phyloP scores from a whole-genome alignment of 1,140 invertebrate genomes.

The Bactericera cockerelli region DNA sequence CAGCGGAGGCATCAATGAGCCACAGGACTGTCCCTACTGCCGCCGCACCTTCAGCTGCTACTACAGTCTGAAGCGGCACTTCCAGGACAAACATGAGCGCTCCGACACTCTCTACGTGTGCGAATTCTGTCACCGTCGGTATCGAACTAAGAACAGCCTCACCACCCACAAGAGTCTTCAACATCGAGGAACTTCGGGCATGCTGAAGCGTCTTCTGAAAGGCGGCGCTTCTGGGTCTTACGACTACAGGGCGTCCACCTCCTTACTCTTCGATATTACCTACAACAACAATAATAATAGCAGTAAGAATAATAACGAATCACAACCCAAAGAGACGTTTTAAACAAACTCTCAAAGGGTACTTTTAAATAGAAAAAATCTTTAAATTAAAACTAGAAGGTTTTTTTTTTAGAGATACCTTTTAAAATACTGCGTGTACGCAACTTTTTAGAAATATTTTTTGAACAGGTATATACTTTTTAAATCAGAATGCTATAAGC shows the following conservation, averaged over 20 bases:
- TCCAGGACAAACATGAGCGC: constrained; percentile 79
- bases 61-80: constrained; percentile 76
- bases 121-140: constrained; percentile 72
- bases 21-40: constrained; percentile 78
- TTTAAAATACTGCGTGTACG: no score
- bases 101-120: constrained; percentile 73
- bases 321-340: constrained; percentile 2
- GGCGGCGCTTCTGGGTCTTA: neutral
- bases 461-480: no score
- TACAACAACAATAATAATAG: constrained; percentile 3
- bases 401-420: no score
- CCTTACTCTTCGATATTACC: neutral
- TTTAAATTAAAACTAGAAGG: no score
- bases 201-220: constrained; percentile 66
- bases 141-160: constrained; percentile 74
- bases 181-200: constrained; percentile 67
- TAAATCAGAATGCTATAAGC: no score
- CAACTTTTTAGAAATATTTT: no score
- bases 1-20: constrained; percentile 69
- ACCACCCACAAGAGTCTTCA: constrained; percentile 80
- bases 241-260: neutral
- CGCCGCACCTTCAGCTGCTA: constrained; percentile 77
- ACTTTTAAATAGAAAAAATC: no score
- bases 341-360: constrained; percentile 1
- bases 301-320: constrained; percentile 1